These are phyloP conservation scores for Temnothorax ravouxi DNA, from an alignment of 2,888 invertebrate species.

Conservation along the genomic window DNA sequence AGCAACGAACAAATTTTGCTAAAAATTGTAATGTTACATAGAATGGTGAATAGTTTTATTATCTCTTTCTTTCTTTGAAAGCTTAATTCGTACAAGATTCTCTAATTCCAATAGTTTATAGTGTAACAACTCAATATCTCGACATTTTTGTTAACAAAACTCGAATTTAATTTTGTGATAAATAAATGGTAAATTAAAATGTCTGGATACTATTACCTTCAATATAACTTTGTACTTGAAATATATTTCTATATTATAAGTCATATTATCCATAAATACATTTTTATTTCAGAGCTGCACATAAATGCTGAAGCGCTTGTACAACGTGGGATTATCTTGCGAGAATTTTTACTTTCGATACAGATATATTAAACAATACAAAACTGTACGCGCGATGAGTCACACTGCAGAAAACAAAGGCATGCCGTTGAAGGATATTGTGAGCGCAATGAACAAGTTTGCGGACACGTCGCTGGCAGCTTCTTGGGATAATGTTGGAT, in stretches of 20 bases:
- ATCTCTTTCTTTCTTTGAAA: neutral
- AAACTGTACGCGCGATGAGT: slow-evolving; percentile 59
- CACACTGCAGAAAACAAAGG: slow-evolving; percentile 79
- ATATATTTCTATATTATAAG: neutral
- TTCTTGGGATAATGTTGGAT: slow-evolving; percentile 98
- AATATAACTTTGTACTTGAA: neutral
- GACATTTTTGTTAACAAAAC: neutral
- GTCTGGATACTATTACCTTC: neutral
- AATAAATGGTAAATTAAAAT: slow-evolving; percentile 19
- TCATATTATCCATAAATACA: neutral
- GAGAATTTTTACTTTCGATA: neutral
- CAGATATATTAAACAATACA: slow-evolving; percentile 4
- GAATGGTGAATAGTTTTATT: neutral
- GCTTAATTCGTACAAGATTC: neutral
- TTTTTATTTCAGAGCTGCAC: slow-evolving; percentile 52
- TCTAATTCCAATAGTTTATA: neutral
- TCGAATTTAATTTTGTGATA: neutral
- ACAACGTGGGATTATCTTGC: slow-evolving; percentile 11
- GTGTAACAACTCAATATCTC: neutral
- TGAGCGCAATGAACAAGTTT: slow-evolving; percentile 89
- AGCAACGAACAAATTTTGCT: neutral
- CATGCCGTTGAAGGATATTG: slow-evolving; percentile 87
- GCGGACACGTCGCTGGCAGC: slow-evolving; percentile 92
- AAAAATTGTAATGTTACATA: neutral
- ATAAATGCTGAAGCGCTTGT: slow-evolving; percentile 60